Evolutionary conservation across 2,113 vertebrate genomes (phyloP).

Genomic region (Gavia stellata): DNA sequence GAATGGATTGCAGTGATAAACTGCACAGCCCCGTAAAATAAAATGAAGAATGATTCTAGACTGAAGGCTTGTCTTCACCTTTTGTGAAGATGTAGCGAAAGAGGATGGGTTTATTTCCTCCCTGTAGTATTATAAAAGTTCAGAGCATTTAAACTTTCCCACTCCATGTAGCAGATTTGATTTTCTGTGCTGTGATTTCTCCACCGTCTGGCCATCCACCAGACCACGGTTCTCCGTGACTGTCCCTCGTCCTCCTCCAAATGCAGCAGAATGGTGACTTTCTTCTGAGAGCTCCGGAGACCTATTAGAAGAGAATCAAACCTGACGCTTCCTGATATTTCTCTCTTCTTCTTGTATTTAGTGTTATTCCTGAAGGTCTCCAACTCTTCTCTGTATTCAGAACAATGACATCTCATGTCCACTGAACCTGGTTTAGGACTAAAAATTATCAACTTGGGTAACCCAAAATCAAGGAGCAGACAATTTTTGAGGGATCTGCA

Average conservation of each 20-base stretch:
- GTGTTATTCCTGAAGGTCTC: neutral
- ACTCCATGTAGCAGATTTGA: neutral
- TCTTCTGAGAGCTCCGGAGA: neutral
- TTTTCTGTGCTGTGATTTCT: neutral
- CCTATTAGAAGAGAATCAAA: neutral
- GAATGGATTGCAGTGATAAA: neutral
- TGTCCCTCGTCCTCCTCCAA: neutral
- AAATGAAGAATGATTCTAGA: neutral
- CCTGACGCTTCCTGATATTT: neutral
- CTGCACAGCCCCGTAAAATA: neutral
- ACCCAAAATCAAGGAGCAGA: neutral
- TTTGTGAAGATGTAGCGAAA: neutral
- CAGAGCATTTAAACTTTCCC: neutral
- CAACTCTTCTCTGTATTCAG: neutral
- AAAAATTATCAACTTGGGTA: neutral
- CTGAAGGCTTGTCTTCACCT: neutral
- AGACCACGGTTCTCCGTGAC: neutral
- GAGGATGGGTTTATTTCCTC: neutral
- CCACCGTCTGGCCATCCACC: neutral
- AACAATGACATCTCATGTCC: neutral
- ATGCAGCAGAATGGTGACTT: neutral
- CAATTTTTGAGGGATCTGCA: neutral
- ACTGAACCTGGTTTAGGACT: neutral
- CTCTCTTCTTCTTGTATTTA: neutral
- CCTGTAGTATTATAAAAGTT: neutral